Evolutionary conservation across 2,113 vertebrate species (phyloP), one percentile per base, ranked within the genome.

Genomic region (Cathartes aura): DNA sequence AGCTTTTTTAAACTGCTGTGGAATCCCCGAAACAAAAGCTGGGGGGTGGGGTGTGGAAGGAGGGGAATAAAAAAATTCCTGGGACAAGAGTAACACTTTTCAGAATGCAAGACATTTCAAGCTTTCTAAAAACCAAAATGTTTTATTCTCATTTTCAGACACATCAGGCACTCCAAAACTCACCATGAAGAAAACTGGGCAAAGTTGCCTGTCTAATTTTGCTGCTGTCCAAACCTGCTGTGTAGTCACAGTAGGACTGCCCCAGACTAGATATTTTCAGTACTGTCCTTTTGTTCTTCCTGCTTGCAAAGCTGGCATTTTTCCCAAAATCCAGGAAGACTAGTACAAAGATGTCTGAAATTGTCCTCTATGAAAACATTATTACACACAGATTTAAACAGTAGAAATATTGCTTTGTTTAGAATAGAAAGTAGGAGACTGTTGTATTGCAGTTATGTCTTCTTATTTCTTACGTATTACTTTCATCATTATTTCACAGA

Each of bases 261-360:
- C 87, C 58, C 81, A 86, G 64, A 96, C 75, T 56, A 73, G 80
- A 21, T 97, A 92, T 94, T 97, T 97, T 97, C 95, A 97, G 74
- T 56, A 45, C 32, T 82, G 80, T 83, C 90, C 89, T 95, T 98
- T 97, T 97, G 78, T 94, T 98, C 80, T 91, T 97, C 82, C 86
- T 63, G 82, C 75, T 84, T 90, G 81, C 68, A 83, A 97, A 91
- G 53, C 70, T 97, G 95, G 89, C 93, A 72, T 52, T 81, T 80
- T 74, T 78, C 96, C 96, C 91, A 97, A 86, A 96, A 93, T 34
- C 22, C 80, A 79, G 79, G 59, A 75, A 92, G 58, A 82, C 40
- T 62, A 53, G 42, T 40, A 81, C 68, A 93, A 98, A 97, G 48
- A 86, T 50, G 81, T 19, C 81, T 64, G 45, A 89, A 95, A 43